These are phyloP conservation scores for Aethes cnicana DNA, from an alignment of 2,888 invertebrate species.

Conservation along the genomic window DNA sequence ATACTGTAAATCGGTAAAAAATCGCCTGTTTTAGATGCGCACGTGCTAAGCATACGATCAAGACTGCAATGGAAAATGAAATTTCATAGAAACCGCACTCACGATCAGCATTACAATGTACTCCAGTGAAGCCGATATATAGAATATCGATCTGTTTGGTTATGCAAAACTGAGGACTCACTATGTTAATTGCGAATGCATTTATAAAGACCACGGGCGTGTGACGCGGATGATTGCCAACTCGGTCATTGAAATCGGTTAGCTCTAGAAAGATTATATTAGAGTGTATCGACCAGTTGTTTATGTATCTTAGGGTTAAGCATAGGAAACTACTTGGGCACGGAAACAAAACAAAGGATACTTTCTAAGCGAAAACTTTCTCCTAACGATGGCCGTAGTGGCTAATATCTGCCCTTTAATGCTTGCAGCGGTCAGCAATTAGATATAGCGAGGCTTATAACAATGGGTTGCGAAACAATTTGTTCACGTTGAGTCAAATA, in stretches of 20 bases:
- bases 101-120: slow-evolving; percentile 48
- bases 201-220: slow-evolving; percentile 50
- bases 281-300: slow-evolving; percentile 34
- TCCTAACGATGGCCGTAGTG: slow-evolving; percentile 60
- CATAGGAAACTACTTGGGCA: slow-evolving; percentile 54
- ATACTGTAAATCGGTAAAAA: slow-evolving; percentile 20
- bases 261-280: slow-evolving; percentile 40
- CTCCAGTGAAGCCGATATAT: slow-evolving; percentile 38
- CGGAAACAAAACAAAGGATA: slow-evolving; percentile 64
- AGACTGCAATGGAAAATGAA: slow-evolving; percentile 45
- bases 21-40: slow-evolving; percentile 32
- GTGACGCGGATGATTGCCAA: slow-evolving; percentile 48
- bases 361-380: slow-evolving; percentile 74
- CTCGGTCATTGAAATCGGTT: slow-evolving; percentile 53
- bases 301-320: slow-evolving; percentile 30
- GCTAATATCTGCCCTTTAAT: slow-evolving; percentile 60
- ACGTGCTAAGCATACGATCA: slow-evolving; percentile 25
- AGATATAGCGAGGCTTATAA: slow-evolving; percentile 18
- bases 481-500: background rate
- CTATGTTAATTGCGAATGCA: slow-evolving; percentile 60
- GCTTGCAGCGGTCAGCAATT: slow-evolving; percentile 39
- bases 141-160: slow-evolving; percentile 56
- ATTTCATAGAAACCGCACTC: slow-evolving; percentile 45
- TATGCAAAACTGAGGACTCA: slow-evolving; percentile 60
- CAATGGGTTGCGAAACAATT: background rate